Evolutionary conservation across 2,888 invertebrate genomes (phyloP).

Genomic region (Aromia moschata): DNA sequence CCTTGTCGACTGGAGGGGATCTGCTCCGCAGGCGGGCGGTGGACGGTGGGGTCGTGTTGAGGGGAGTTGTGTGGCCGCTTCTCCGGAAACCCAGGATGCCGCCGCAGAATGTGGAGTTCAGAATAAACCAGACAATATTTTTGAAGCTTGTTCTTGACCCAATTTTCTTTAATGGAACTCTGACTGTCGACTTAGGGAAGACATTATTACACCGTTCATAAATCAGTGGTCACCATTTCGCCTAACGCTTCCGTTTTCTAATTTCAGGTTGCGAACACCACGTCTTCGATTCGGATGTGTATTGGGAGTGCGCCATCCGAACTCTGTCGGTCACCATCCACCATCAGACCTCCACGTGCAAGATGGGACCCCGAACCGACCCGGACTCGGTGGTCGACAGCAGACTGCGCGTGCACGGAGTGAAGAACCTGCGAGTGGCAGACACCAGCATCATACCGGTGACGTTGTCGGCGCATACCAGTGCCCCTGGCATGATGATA

Average conservation of each 20-base stretch:
- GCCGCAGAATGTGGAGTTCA: no score
- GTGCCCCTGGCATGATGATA: constrained; percentile 75
- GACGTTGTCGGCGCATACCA: constrained; percentile 72
- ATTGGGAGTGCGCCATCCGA: constrained; percentile 66
- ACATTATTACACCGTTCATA: not conserved
- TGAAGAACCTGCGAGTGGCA: constrained; percentile 70
- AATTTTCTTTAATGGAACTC: no score
- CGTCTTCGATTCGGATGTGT: constrained; percentile 62
- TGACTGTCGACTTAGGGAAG: no score
- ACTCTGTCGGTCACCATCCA: constrained; percentile 69
- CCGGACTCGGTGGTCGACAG: constrained; percentile 47
- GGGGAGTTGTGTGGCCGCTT: no score
- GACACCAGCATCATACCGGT: constrained; percentile 76
- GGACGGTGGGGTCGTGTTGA: no score
- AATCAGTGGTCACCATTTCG: no score
- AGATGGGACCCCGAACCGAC: constrained; percentile 66
- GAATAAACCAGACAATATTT: no score
- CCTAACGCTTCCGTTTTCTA: no score
- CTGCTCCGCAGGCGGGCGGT: no score
- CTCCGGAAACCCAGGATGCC: no score
- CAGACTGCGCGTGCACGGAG: constrained; percentile 65
- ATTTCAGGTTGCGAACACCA: constrained; percentile 62
- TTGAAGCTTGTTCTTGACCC: no score
- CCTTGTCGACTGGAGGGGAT: no score
- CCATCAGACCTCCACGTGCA: constrained; percentile 66